Conservation (phyloP, 2,888 invertebrate genomes). For the Protophormia terraenovae region DNA sequence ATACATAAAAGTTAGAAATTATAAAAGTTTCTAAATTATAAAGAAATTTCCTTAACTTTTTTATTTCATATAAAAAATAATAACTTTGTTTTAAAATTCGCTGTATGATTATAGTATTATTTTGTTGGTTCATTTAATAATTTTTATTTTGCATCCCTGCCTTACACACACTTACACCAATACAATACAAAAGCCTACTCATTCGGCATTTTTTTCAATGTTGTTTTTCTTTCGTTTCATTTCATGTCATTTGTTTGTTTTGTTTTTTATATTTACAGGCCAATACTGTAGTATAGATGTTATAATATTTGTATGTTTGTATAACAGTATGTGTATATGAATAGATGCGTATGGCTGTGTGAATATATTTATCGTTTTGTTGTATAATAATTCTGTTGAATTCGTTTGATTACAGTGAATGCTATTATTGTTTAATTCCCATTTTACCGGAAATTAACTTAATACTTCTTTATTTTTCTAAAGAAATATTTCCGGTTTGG, state of each 20-base stretch:
- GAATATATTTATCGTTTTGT: neutral
- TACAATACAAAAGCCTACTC: conserved; percentile 6
- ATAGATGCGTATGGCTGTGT: neutral
- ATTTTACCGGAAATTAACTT: conserved; percentile 6
- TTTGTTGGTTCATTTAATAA: no score
- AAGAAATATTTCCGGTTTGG: conserved; percentile 10
- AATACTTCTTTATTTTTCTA: neutral
- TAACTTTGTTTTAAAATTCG: no score
- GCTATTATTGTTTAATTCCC: conserved; percentile 11
- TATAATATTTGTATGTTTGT: neutral
- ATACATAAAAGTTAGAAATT: no score
- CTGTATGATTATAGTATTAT: no score
- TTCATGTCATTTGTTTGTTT: neutral
- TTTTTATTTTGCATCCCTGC: neutral
- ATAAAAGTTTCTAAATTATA: no score
- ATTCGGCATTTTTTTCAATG: conserved; percentile 1
- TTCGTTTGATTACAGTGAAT: conserved; percentile 30
- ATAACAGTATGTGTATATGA: neutral
- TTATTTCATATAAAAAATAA: no score
- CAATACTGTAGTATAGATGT: neutral
- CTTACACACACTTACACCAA: neutral
- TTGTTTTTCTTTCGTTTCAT: neutral
- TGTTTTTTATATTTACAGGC: neutral
- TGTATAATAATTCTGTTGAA: neutral
- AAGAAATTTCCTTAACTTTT: no score